These are phyloP conservation scores for Pelagia noctiluca DNA, from an alignment of 30 jellyfish, hydroid and myxozoan species.

Conservation along the genomic window DNA sequence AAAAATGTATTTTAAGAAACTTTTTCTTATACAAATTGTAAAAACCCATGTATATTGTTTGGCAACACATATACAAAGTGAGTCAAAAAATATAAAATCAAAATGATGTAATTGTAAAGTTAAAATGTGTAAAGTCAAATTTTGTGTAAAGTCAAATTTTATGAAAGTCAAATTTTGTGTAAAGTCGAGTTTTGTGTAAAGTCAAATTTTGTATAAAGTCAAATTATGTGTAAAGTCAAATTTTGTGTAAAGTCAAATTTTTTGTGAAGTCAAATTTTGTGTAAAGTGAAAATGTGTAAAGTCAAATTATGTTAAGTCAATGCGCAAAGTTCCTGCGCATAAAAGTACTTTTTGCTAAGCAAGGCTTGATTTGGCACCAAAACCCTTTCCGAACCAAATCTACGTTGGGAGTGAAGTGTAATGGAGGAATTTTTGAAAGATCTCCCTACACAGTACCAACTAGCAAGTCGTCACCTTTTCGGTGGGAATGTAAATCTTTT, in stretches of 20 bases:
- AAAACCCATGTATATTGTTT: background rate
- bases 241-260: background rate
- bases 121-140: background rate
- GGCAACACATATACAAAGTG: background rate
- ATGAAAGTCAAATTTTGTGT: background rate
- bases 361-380: background rate
- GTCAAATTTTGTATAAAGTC: background rate
- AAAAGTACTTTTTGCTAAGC: background rate
- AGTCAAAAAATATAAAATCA: background rate
- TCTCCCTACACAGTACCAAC: background rate
- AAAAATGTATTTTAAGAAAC: background rate
- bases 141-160: no score
- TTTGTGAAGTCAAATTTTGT: background rate
- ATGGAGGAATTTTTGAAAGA: background rate
- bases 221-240: background rate
- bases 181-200: background rate
- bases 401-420: background rate
- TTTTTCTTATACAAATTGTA: background rate
- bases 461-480: constrained; percentile 3
- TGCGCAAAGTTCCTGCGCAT: constrained; percentile 15
- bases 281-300: background rate
- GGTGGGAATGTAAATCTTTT: background rate
- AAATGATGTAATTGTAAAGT: background rate
- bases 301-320: background rate
- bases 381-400: no score